phyloP scores from a whole-genome alignment of 2,888 invertebrate genomes.

The Drosophila eohydei region DNA sequence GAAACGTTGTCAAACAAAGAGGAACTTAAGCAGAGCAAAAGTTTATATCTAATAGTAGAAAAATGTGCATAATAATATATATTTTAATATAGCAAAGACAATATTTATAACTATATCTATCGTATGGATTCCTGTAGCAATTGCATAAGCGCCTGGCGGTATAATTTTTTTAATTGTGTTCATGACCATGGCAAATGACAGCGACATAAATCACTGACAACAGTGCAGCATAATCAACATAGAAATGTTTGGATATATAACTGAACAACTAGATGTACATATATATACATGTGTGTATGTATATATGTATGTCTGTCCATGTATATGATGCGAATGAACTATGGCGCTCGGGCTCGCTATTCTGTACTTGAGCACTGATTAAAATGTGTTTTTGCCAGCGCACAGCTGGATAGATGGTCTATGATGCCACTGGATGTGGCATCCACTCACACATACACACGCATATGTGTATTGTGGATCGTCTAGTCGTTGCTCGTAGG shows the following conservation, averaged over 20 bases:
- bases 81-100: background rate
- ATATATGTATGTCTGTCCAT: slow-evolving; percentile 4
- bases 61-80: background rate
- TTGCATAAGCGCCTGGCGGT: slow-evolving; percentile 38
- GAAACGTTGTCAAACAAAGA: background rate
- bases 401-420: slow-evolving; percentile 32
- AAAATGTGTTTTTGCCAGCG: slow-evolving; percentile 66
- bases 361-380: slow-evolving; percentile 80
- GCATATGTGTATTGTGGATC: slow-evolving; percentile 12
- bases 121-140: slow-evolving; percentile 3
- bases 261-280: background rate
- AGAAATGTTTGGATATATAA: slow-evolving; percentile 12
- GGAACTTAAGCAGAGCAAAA: background rate
- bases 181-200: slow-evolving; percentile 70
- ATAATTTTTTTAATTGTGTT: slow-evolving; percentile 68
- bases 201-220: slow-evolving; percentile 42
- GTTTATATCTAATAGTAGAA: background rate
- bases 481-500: slow-evolving; percentile 65
- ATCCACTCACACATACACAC: background rate
- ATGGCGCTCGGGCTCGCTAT: slow-evolving; percentile 50
- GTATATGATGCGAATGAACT: slow-evolving; percentile 58
- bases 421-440: slow-evolving; percentile 50
- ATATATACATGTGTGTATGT: slow-evolving; percentile 5
- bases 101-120: background rate
- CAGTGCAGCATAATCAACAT: slow-evolving; percentile 71